Conservation (phyloP, 1,140 invertebrate genomes). For the Aphis craccivora region DNA sequence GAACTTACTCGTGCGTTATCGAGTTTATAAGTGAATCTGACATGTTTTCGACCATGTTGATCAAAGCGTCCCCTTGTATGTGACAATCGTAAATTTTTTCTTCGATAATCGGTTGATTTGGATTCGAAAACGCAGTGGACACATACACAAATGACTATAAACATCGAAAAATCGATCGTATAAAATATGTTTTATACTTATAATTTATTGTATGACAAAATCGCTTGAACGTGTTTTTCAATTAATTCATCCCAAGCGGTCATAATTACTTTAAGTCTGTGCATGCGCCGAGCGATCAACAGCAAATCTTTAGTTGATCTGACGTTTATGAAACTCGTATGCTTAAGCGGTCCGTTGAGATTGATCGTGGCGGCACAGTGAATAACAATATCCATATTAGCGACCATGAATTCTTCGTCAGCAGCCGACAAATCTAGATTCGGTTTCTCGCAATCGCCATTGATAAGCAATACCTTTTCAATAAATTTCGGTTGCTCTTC, state of each 20-base stretch:
- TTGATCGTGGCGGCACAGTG: constrained; percentile 92
- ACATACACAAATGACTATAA: constrained; percentile 38
- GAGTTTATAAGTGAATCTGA: constrained; percentile 3
- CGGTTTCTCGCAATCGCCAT: constrained; percentile 68
- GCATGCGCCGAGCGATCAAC: constrained; percentile 27
- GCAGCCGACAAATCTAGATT: constrained; percentile 60
- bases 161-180: background rate
- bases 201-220: too few species aligned
- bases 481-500: constrained; percentile 57
- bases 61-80: constrained; percentile 69
- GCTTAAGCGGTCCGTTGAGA: constrained; percentile 66
- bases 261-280: constrained; percentile 42
- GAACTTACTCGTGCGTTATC: constrained; percentile 62
- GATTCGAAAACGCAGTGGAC: constrained; percentile 22
- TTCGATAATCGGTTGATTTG: constrained; percentile 7
- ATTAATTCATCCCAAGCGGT: too few species aligned
- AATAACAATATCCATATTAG: constrained; percentile 83
- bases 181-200: background rate
- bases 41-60: constrained; percentile 66
- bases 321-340: constrained; percentile 32
- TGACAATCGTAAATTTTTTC: constrained; percentile 70
- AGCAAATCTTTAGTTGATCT: constrained; percentile 54
- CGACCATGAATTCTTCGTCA: constrained; percentile 69
- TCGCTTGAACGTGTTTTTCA: too few species aligned
- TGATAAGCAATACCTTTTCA: constrained; percentile 64